Percentiles rank a stretch among this genome's conserved stretches.
These are phyloP conservation scores for Antigone vipio DNA, from an alignment of 2,113 vertebrate species.

Conservation along the genomic window DNA sequence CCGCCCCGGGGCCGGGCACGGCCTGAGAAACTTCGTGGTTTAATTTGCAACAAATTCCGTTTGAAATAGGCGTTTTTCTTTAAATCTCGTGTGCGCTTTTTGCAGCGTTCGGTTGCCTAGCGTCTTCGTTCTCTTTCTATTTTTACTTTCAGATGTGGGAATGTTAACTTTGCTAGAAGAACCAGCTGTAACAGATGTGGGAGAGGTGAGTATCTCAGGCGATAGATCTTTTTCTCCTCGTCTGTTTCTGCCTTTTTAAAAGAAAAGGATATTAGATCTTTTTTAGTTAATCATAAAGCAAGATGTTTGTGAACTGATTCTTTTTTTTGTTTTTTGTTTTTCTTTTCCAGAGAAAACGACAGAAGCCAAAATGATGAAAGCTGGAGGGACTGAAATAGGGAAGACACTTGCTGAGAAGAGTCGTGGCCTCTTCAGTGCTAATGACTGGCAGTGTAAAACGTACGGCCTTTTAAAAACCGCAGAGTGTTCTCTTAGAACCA, in stretches of 20 bases:
- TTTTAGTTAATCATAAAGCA: fast-evolving
- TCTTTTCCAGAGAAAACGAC: constrained; percentile 90
- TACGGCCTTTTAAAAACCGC: constrained; percentile 45
- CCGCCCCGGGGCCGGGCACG: not conserved
- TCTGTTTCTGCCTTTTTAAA: fast-evolving
- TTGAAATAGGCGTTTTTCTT: too few species aligned
- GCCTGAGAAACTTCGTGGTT: not conserved
- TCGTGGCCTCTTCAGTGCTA: constrained; percentile 95
- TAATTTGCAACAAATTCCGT: fast-evolving
- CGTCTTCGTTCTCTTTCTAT: not conserved
- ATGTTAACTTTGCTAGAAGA: constrained; percentile 96
- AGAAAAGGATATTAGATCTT: not conserved
- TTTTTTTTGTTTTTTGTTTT: too few species aligned
- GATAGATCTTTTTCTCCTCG: fast-evolving
- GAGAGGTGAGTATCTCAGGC: constrained; percentile 75
- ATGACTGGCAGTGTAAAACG: constrained; percentile 99
- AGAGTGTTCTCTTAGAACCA: too few species aligned
- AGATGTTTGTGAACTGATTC: not conserved
- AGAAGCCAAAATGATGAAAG: constrained; percentile 99
- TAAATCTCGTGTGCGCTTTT: fast-evolving
- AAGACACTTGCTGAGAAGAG: constrained; percentile 98
- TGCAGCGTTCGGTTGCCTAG: fast-evolving
- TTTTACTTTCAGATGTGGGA: constrained; percentile 84
- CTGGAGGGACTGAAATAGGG: constrained; percentile 96
- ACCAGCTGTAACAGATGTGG: constrained; percentile 97